Conservation (phyloP, 2,797 vertebrate genomes). For the Helarctos malayanus region DNA sequence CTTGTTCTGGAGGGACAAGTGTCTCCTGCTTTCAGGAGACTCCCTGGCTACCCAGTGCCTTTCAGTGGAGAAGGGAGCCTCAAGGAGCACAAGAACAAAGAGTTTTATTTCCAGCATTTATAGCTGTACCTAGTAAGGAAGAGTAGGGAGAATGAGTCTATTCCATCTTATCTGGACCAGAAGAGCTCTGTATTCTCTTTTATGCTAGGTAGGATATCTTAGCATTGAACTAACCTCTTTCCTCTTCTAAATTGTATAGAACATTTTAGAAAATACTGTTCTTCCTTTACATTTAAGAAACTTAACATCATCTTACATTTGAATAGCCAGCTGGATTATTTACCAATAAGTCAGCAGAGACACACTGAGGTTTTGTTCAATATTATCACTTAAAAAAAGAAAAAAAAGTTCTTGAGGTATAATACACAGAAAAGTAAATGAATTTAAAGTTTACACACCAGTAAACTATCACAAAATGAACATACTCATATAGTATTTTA, state of each 20-base stretch:
- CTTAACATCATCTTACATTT: constrained; percentile 28
- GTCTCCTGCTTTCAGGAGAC: not conserved
- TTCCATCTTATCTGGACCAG: not conserved
- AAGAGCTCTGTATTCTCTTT: constrained; percentile 21
- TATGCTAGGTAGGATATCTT: constrained; percentile 8
- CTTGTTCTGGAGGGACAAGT: not conserved
- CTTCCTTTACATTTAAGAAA: constrained; percentile 39
- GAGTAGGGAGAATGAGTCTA: not conserved
- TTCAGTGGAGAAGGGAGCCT: not conserved
- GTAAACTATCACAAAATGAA: constrained; percentile 47
- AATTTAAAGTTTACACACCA: constrained; percentile 33
- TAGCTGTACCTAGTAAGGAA: not conserved
- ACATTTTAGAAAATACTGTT: constrained; percentile 1
- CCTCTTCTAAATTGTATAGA: not conserved
- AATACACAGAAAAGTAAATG: constrained; percentile 19
- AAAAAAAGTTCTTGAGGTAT: not conserved
- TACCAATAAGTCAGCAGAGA: not conserved
- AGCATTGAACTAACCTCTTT: constrained; percentile 29
- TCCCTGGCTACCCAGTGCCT: not conserved
- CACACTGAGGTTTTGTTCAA: constrained; percentile 47
- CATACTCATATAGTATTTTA: not conserved
- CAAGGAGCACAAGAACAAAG: not conserved
- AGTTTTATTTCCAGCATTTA: constrained; percentile 38
- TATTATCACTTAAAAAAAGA: not conserved
- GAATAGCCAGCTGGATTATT: not conserved